Evolutionary conservation across 2,888 invertebrate species (phyloP), one percentile per base, ranked within the genome.

Genomic region (Meandrusa payeni): DNA sequence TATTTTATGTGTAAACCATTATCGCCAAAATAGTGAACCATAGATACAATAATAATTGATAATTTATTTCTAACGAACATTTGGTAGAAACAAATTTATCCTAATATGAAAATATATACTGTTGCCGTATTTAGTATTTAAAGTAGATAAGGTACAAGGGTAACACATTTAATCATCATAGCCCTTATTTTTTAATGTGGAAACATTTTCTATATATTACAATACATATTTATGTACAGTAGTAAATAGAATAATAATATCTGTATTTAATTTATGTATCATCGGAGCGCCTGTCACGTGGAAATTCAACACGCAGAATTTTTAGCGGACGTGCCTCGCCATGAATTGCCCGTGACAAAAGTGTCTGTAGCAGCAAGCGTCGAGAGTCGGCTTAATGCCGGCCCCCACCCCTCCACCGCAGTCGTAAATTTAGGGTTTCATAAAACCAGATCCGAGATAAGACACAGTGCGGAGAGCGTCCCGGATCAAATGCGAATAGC

Each of bases 391-490:
- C 83, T 85, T 79, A 81, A 64, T 77, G 75, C 73, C 64, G 69
- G 65, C 80, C 76, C 75, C 81, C 75, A 71, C 80, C 83, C 85
- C 82, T 73, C 79, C 62, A 69, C 81, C 80, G 65, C 82, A 86
- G 80, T 86, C 87, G 86, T 87, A 87, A 87, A 87, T 87, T 87
- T 86, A 86, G 87, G 87, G 87, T 86, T 87, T 87, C 86, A 87
- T 87, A 87, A 87, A 86, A 87, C 86, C 86, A 85, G 87, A 87
- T 87, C 70, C 64, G 74, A 87, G 87, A 87, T 87, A 87, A 87
- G 83, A 85, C 85, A 83, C 83, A 83, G 85, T 81, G 83, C 74
- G 75, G 44, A 44, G 37, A 38, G 75, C 64, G 69, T 73, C 82
- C 82, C 83, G 81, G 82, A 83, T 86, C 86, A 82, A 86, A 86